Evolutionary conservation across 2,888 invertebrate genomes (phyloP).

Genomic region (Phoronis australis): DNA sequence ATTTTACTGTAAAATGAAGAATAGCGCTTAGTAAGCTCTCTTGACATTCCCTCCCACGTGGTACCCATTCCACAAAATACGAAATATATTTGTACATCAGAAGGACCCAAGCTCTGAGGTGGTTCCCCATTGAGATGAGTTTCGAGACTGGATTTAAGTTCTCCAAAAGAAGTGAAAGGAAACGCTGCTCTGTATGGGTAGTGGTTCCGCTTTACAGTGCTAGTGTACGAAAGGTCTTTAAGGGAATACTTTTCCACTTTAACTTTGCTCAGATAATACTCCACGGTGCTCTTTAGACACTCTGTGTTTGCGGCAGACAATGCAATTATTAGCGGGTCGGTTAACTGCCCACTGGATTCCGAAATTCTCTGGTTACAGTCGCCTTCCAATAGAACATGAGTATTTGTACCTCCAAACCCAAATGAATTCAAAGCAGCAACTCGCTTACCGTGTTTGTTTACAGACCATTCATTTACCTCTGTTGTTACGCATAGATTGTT

Average conservation of each 20-base stretch:
- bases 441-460: conserved; percentile 5
- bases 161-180: neutral
- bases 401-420: conserved; percentile 38
- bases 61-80: conserved; percentile 38
- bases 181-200: neutral
- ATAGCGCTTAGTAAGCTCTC: conserved; percentile 17
- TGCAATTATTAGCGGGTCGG: neutral
- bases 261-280: neutral
- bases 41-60: conserved; percentile 33
- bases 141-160: neutral
- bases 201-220: neutral
- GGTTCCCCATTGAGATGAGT: neutral
- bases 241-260: neutral
- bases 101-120: neutral
- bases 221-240: neutral
- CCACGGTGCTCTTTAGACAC: neutral
- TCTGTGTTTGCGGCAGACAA: neutral
- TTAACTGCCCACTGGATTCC: neutral
- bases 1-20: conserved; percentile 19
- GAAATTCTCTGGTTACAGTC: neutral
- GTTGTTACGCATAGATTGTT: conserved; percentile 20
- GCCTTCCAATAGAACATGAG: conserved; percentile 25
- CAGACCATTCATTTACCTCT: conserved; percentile 9
- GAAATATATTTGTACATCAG: conserved; percentile 16
- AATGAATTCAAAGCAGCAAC: conserved; percentile 29